A percentile compares a stretch with the other conserved stretches of the same genome.
phyloP scores from a whole-genome alignment of 1,140 invertebrate genomes.

The Pseudobourletiella spinata region DNA sequence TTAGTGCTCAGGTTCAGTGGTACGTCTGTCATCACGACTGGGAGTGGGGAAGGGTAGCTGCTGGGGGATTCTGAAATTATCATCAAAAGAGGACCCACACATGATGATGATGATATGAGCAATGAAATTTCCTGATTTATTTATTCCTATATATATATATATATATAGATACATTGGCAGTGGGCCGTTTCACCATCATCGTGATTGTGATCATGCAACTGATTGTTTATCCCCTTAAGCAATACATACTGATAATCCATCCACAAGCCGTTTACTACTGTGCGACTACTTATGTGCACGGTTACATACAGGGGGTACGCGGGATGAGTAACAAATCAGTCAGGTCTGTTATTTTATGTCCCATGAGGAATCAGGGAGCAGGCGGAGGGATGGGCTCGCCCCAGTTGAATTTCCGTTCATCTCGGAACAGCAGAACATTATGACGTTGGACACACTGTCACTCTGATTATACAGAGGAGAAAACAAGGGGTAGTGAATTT shows the following conservation, averaged over 20 bases:
- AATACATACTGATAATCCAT: no score
- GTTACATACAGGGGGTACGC: no score
- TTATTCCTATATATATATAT: background rate
- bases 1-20: slow-evolving; percentile 34
- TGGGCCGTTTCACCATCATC: no score
- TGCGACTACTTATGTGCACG: no score
- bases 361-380: no score
- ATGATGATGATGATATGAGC: background rate
- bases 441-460: background rate
- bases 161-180: background rate
- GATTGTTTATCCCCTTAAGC: no score
- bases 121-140: background rate
- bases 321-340: background rate
- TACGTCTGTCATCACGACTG: slow-evolving; percentile 32
- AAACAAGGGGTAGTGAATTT: background rate
- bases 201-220: no score
- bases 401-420: no score
- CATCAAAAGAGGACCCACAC: background rate
- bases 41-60: slow-evolving; percentile 1
- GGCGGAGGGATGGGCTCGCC: no score
- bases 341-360: background rate
- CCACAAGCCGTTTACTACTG: no score
- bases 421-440: no score
- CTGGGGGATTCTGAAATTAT: background rate
- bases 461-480: background rate